Conservation (phyloP, 2,113 vertebrate species). For the Scomber colias region DNA sequence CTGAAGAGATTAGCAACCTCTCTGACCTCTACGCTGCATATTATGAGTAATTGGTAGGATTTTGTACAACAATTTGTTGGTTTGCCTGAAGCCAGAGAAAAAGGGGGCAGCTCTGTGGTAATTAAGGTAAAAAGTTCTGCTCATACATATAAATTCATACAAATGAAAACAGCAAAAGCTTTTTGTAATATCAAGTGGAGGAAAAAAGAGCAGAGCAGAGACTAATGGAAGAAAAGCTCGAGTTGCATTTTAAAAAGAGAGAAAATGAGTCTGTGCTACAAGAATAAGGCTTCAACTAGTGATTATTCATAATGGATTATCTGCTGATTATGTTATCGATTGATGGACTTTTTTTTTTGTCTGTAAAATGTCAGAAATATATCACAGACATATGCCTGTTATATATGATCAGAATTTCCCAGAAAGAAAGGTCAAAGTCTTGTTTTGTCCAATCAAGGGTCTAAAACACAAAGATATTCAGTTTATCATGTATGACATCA, state of each 20-base stretch:
- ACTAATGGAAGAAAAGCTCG: neutral
- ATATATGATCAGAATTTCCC: too few relatives aligned
- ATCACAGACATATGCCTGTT: too few relatives aligned
- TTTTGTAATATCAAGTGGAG: neutral
- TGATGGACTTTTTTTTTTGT: neutral
- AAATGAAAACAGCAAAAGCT: neutral
- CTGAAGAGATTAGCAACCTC: neutral
- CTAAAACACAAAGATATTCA: too few relatives aligned
- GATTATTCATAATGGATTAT: neutral
- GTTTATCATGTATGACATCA: too few relatives aligned
- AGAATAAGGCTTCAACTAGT: too few relatives aligned
- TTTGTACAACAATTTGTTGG: neutral
- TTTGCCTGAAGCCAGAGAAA: conserved; percentile 2
- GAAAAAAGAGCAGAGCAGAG: neutral
- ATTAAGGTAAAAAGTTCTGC: neutral
- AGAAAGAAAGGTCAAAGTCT: too few relatives aligned
- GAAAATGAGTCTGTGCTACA: too few relatives aligned
- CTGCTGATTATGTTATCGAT: neutral
- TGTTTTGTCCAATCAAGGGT: too few relatives aligned
- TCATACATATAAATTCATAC: too few relatives aligned
- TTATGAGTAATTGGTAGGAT: neutral
- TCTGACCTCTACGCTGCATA: conserved; percentile 1
- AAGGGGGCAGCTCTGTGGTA: neutral
- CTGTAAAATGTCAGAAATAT: neutral
- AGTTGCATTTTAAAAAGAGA: too few relatives aligned